phyloP scores from a whole-genome alignment of 2,113 vertebrate species.

The Machaerirhynchus nigripectus region DNA sequence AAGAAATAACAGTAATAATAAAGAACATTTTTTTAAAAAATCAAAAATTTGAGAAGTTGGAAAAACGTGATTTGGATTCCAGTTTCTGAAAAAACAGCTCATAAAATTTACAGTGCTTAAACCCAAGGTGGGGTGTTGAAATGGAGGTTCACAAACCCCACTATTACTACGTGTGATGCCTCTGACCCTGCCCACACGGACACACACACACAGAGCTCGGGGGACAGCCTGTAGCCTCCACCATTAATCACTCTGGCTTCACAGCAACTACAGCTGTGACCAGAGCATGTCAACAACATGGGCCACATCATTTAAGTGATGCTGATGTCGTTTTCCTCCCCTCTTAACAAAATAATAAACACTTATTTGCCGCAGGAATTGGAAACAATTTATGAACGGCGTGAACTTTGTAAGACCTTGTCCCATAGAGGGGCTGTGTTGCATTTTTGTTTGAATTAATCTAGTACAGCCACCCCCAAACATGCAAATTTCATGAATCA shows the following conservation, averaged over 20 bases:
- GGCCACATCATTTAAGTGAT: neutral
- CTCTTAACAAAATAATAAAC: constrained; percentile 28
- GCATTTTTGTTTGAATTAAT: neutral
- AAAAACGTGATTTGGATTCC: neutral
- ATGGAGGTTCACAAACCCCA: neutral
- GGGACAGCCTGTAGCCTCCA: neutral
- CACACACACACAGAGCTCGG: neutral
- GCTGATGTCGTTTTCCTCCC: neutral
- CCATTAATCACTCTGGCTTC: neutral
- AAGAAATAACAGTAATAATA: neutral
- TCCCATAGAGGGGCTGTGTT: neutral
- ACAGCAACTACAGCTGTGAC: neutral
- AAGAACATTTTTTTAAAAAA: neutral
- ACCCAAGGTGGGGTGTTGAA: neutral
- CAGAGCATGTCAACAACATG: neutral
- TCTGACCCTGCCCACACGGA: neutral
- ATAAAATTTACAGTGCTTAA: neutral
- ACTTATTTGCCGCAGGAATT: neutral
- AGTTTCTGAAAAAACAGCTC: neutral
- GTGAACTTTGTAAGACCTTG: constrained; percentile 5
- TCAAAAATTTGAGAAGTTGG: neutral
- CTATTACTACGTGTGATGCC: accelerated
- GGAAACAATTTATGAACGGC: neutral
- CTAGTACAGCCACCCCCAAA: neutral
- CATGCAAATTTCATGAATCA: neutral